phyloP scores from a whole-genome alignment of 2,113 vertebrate genomes.

The Aplodontia rufa region DNA sequence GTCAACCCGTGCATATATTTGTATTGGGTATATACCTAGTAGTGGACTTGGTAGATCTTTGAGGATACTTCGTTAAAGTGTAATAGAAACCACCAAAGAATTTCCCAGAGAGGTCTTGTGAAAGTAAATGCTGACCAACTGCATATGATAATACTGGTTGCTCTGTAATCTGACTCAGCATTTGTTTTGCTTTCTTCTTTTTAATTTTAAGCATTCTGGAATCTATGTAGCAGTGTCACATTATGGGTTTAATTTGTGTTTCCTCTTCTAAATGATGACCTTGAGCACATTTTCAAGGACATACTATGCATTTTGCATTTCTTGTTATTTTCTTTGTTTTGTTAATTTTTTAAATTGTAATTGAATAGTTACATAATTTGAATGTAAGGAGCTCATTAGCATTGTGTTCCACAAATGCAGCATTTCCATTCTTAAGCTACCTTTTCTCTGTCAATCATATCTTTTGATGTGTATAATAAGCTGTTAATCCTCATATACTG shows the following conservation, averaged over 20 bases:
- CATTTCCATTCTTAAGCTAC: neutral
- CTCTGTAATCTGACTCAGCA: neutral
- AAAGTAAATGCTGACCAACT: neutral
- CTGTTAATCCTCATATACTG: neutral
- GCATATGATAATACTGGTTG: neutral
- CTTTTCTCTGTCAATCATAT: neutral
- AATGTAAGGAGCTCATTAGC: neutral
- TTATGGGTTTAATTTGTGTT: too few species aligned
- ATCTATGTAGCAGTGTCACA: neutral
- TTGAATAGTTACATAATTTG: neutral
- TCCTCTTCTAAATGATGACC: neutral
- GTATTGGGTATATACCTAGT: neutral
- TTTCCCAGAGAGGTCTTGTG: neutral
- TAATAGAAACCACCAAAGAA: neutral
- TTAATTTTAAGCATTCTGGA: neutral
- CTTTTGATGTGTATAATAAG: neutral
- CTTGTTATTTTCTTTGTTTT: neutral
- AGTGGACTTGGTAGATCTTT: too few species aligned
- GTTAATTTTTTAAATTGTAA: neutral
- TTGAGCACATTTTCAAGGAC: neutral
- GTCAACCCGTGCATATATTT: neutral
- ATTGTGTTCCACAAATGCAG: neutral
- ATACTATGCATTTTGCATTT: neutral
- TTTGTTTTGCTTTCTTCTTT: neutral
- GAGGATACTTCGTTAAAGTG: neutral